Base-by-base conservation (phyloP, 92 coral and sea anemone genomes). In the Parazoanthus darwini region DNA sequence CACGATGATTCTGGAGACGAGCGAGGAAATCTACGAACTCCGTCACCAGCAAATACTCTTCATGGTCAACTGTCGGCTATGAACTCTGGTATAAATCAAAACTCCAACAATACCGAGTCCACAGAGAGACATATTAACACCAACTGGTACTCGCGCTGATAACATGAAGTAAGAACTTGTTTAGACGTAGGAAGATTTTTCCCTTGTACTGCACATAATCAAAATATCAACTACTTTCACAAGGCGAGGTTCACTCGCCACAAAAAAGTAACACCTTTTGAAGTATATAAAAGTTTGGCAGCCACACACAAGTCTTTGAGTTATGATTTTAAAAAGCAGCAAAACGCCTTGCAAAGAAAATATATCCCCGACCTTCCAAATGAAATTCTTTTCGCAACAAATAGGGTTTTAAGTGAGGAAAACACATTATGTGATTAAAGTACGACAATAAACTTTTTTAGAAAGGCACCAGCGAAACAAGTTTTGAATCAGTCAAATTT, bases 131-230 rank as follows among this genome's bases (percentile, higher is more conserved):
- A 90, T 25, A 93, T 83, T 59, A 92, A 81, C 88, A 89, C 96
- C 42, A 93, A 86, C 86, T 95, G 98, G 98, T 95, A 92, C 65
- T 89, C 94, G 51, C 90, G 92, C 73, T 95, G 79, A 72, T 72
- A 70, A 18, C 16, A 1, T 20, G 63, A 71, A 70, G 77, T 84
- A 84, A 84, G 79, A 84, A 33, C 74, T 16, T 14, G n/a, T 14
- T 48, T 84, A 63, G 25, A 26, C 58, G 29, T 39, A 42, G 23
- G n/a, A 20, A 39, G 59, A n/a, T 71, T 70, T 9, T 70, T 25
- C 44, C 76, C 6, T n/a, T 80, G 38, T 42, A 58, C 78, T 48
- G 15, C 51, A 13, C 58, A 48, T 67, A 58, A 67, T 71, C n/a
- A 82, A 84, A 43, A 84, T 16, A 15, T 48, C 78, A 26, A 44